These are phyloP conservation scores for Asbolus verrucosus DNA, from an alignment of 1,140 invertebrate species.

Conservation along the genomic window DNA sequence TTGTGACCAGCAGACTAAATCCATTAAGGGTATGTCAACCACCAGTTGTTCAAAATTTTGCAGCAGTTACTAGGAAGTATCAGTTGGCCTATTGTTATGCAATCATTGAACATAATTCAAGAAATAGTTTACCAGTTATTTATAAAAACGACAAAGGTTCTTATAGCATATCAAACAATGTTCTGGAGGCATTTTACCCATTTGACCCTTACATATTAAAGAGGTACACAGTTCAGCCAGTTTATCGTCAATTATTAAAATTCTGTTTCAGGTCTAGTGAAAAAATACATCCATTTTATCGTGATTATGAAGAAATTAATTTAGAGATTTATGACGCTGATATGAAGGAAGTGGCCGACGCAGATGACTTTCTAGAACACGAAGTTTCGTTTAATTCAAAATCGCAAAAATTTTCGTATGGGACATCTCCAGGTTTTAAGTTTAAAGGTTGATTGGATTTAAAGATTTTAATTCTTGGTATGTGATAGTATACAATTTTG, in stretches of 20 bases:
- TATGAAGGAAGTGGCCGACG: conserved; percentile 55
- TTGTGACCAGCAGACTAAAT: conserved; percentile 87
- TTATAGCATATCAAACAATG: conserved; percentile 63
- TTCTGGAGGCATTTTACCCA: conserved; percentile 80
- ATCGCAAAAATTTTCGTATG: conserved; percentile 60
- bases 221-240: conserved; percentile 65
- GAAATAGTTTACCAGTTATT: conserved; percentile 73
- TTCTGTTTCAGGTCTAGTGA: conserved; percentile 61
- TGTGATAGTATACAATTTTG: background rate
- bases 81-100: conserved; percentile 94
- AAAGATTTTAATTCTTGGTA: background rate
- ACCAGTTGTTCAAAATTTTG: conserved; percentile 85
- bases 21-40: conserved; percentile 84
- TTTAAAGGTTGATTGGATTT: conserved; percentile 50
- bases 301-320: conserved; percentile 63
- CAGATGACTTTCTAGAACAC: conserved; percentile 62
- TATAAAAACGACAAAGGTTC: conserved; percentile 66
- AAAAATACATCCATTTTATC: conserved; percentile 65
- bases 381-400: conserved; percentile 39
- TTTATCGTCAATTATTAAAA: conserved; percentile 38
- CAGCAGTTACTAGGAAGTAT: conserved; percentile 84
- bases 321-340: conserved; percentile 49
- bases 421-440: conserved; percentile 62
- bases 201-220: conserved; percentile 84
- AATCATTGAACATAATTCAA: conserved; percentile 86